Conservation (phyloP, 2,888 invertebrate genomes). For the Rhogogaster chlorosoma region DNA sequence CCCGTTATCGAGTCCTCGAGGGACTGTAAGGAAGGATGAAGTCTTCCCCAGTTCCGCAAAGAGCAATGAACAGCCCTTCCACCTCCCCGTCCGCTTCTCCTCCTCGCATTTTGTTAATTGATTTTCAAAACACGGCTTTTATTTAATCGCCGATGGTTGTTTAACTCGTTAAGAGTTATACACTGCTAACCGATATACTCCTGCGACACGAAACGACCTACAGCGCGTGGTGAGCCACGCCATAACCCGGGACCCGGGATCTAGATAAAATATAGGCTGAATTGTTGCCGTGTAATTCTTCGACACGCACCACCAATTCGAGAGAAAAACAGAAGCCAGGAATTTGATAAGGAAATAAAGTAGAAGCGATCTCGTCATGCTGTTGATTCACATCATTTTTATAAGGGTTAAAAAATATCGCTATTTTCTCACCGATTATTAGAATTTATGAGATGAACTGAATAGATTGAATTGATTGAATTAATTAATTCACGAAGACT, state of each 20-base stretch:
- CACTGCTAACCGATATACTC: not conserved
- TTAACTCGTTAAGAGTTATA: not conserved
- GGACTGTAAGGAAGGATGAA: not conserved
- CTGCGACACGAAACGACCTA: not conserved
- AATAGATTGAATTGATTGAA: not conserved
- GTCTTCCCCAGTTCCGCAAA: not conserved
- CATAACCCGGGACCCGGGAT: not conserved
- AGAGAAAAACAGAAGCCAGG: not conserved
- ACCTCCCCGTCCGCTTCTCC: not conserved
- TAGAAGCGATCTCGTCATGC: not conserved
- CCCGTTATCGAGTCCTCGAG: conserved; percentile 46
- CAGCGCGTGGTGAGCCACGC: not conserved
- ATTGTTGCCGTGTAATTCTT: conserved; percentile 10
- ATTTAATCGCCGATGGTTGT: not conserved
- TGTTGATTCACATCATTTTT: not conserved
- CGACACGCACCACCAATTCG: conserved; percentile 7
- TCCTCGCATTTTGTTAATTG: not conserved
- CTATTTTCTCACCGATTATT: not conserved
- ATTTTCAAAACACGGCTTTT: not conserved
- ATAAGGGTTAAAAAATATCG: not conserved
- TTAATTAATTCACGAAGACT: not conserved
- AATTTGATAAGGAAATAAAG: not conserved
- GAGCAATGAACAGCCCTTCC: not conserved
- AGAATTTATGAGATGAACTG: too few species aligned
- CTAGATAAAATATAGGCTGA: conserved; percentile 13